Base-by-base conservation (phyloP, 2,888 invertebrate species). In the Lacanobia oleracea region DNA sequence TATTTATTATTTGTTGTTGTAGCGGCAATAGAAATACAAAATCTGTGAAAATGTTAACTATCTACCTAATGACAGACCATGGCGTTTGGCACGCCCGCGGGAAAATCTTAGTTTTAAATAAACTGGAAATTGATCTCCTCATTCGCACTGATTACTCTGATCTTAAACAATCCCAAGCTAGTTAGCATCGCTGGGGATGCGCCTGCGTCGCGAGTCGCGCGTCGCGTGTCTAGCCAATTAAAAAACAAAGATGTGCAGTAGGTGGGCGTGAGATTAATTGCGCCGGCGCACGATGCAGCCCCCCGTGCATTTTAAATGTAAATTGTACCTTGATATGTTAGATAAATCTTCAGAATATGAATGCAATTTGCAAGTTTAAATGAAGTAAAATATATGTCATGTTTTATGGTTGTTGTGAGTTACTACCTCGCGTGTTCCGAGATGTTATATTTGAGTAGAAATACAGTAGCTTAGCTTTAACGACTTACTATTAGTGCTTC, bases 181-280 rank as follows among this genome's bases (percentile, higher is more conserved):
- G 81, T 77, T 57, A 69, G 59, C 72, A 62, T 72, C 54, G 65
- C 80, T 68, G 40, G 76, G 88, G 81, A 88, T 86, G 87, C 81
- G 79, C 81, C 65, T 77, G 75, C 75, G 75, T 82, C 65, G 43
- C 77, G 69, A 45, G 64, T 76, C 64, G 33, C 76, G 69, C 40
- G 67, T 81, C 72, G 79, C 83, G 79, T 80, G 70, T 82, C 77
- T 74, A 71, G 60, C 67, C 77, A 79, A 84, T 79, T 75, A 84
- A 65, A 77, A 33, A 86, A 84, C 82, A 84, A 82, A 72, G 80
- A 84, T 77, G 70, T 86, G 81, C 77, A 68, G 63, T 77, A 84
- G 77, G 86, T 84, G 84, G 84, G 84, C 77, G 86, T 73, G 37
- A 75, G 86, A 84, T 75, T 51, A 54, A 84, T 59, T 70, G 83